Conservation (phyloP, 2,113 vertebrate species). For the Chloropsis hardwickii region DNA sequence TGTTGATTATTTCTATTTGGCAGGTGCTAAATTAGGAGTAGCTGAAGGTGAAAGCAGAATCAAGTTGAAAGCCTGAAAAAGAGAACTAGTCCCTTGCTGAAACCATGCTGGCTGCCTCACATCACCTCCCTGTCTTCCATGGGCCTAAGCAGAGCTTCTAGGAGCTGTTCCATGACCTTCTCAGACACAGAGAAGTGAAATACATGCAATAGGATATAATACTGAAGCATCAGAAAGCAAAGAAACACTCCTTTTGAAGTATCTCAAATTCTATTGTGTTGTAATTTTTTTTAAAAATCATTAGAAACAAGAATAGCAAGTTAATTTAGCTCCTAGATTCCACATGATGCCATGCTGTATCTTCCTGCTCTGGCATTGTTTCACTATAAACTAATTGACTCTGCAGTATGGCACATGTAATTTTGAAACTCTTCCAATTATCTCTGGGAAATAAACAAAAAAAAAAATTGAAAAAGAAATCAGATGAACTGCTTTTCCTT, state of each 20-base stretch:
- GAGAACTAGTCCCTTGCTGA: background rate
- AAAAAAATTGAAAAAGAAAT: background rate
- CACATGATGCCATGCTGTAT: background rate
- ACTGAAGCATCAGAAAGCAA: background rate
- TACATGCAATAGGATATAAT: background rate
- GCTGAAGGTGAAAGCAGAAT: background rate
- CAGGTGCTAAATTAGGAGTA: background rate
- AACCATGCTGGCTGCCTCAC: background rate
- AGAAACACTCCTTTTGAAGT: background rate
- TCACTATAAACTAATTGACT: background rate
- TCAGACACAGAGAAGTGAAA: background rate
- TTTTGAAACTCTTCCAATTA: background rate
- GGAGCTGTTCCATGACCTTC: background rate
- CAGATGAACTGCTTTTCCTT: background rate
- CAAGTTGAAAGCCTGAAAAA: background rate
- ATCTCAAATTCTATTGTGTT: background rate
- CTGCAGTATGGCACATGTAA: background rate
- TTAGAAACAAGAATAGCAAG: background rate
- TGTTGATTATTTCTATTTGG: background rate
- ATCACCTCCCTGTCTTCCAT: background rate
- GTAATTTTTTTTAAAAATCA: background rate
- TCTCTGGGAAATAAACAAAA: background rate
- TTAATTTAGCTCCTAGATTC: background rate
- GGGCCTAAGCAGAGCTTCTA: background rate
- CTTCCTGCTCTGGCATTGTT: background rate